These are phyloP conservation scores for Limnodromus scolopaceus DNA, from an alignment of 2,797 vertebrate species.

Conservation along the genomic window DNA sequence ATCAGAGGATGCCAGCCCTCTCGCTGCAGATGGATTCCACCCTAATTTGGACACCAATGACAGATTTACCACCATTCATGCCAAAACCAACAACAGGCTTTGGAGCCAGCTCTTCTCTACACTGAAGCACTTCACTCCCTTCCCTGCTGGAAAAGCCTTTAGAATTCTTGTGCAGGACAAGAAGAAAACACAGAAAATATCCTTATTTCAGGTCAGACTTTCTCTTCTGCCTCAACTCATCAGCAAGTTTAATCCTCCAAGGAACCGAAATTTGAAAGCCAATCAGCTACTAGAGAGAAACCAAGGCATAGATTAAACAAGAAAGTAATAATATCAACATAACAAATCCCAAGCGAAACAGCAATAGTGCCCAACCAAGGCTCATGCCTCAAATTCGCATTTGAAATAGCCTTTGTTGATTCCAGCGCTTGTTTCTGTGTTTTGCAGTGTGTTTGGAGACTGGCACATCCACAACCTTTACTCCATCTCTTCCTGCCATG, in stretches of 20 bases:
- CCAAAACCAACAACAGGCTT: neutral
- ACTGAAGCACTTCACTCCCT: neutral
- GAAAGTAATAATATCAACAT: neutral
- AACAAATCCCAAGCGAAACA: neutral
- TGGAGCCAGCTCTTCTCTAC: neutral
- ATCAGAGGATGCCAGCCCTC: neutral
- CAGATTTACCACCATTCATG: rapidly evolving
- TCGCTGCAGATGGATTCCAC: neutral
- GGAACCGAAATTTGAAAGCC: neutral
- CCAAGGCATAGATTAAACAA: neutral
- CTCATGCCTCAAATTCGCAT: neutral
- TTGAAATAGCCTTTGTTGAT: conserved; percentile 29
- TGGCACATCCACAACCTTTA: neutral
- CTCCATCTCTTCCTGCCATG: neutral
- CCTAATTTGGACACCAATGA: neutral
- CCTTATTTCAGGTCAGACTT: neutral
- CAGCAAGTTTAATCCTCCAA: neutral
- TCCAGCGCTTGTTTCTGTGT: neutral
- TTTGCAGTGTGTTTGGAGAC: neutral
- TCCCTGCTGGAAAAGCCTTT: neutral
- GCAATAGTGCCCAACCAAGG: neutral
- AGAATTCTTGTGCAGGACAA: neutral
- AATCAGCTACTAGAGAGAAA: neutral
- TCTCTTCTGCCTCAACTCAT: neutral
- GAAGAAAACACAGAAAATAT: neutral